Percentiles rank a stretch among this genome's conserved stretches.
These are phyloP conservation scores for Tachina lurida DNA, from an alignment of 2,888 invertebrate genomes.

Conservation along the genomic window DNA sequence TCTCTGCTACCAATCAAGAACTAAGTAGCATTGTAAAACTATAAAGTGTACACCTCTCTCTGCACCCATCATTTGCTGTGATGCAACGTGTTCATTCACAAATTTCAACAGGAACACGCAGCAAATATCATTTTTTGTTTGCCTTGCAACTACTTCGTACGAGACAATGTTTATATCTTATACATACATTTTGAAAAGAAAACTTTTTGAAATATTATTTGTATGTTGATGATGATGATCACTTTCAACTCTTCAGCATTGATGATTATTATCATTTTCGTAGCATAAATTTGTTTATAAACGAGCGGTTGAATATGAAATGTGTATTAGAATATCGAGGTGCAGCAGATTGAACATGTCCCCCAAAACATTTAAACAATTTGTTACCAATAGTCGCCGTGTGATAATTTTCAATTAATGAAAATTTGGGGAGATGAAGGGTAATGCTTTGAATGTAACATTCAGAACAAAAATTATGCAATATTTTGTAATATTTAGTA, in stretches of 20 bases:
- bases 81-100: constrained; percentile 30
- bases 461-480: too few species aligned
- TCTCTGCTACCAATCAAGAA: constrained; percentile 42
- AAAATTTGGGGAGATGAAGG: too few species aligned
- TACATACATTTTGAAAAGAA: too few species aligned
- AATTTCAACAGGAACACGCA: constrained; percentile 3
- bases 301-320: constrained; percentile 6
- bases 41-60: not conserved
- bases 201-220: not conserved
- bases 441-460: too few species aligned
- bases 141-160: not conserved
- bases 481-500: too few species aligned
- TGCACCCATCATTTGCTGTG: not conserved
- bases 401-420: too few species aligned
- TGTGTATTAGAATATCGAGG: not conserved
- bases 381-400: too few species aligned
- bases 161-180: not conserved
- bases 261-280: constrained; percentile 34
- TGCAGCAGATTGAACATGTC: too few species aligned
- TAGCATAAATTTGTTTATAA: constrained; percentile 30
- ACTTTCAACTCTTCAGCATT: constrained; percentile 10
- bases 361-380: too few species aligned
- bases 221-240: not conserved
- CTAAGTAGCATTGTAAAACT: constrained; percentile 27
- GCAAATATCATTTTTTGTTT: constrained; percentile 28